A percentile compares a stretch with the other conserved stretches of the same genome.
phyloP scores from a whole-genome alignment of 2,113 vertebrate species.

The Apus apus region DNA sequence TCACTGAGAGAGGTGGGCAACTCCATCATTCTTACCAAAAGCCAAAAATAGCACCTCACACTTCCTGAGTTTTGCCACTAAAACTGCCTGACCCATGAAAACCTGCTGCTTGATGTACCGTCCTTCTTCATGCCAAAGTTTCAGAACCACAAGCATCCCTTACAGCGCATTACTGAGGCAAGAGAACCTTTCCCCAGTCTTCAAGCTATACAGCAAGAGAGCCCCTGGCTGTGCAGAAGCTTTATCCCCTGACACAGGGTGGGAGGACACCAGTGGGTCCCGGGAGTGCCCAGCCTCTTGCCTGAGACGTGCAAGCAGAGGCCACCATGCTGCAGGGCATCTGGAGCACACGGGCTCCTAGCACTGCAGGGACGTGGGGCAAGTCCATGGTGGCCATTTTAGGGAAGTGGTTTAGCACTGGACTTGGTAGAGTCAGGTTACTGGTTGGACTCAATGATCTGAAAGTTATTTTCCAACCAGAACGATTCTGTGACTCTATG shows the following conservation, averaged over 20 bases:
- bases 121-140: neutral
- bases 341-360: accelerated
- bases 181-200: neutral
- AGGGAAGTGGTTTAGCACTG: no score
- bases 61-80: neutral
- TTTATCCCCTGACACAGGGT: neutral
- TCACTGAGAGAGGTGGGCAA: neutral
- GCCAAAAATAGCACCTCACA: neutral
- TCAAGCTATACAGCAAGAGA: neutral
- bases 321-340: neutral
- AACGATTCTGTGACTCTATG: neutral
- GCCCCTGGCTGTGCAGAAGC: neutral
- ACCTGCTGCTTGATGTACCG: accelerated
- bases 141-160: neutral
- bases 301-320: neutral
- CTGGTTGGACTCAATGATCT: no score
- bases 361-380: neutral
- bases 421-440: no score
- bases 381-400: neutral
- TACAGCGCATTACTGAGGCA: neutral
- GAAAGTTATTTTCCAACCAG: no score
- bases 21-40: neutral
- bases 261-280: neutral
- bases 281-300: neutral
- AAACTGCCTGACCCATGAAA: neutral